Evolutionary conservation across 2,113 vertebrate genomes (phyloP).

Genomic region (Leuciscus idus): DNA sequence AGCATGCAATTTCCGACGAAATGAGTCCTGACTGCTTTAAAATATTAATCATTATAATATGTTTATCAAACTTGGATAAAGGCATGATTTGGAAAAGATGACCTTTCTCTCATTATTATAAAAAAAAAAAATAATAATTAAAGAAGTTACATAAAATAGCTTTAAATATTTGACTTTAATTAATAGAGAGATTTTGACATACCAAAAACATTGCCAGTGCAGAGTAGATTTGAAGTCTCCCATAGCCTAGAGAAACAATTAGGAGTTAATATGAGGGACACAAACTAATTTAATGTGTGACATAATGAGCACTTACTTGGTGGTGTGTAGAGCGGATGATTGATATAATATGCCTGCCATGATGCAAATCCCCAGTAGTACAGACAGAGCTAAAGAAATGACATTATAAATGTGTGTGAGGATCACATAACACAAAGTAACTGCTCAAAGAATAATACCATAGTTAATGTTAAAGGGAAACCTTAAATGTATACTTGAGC

Average conservation of each 20-base stretch:
- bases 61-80: background rate
- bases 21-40: background rate
- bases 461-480: background rate
- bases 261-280: background rate
- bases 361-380: conserved; percentile 81
- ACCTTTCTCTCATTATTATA: background rate
- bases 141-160: background rate
- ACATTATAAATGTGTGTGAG: background rate
- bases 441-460: background rate
- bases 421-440: background rate
- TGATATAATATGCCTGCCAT: conserved; percentile 83
- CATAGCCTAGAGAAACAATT: conserved; percentile 70
- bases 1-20: no score
- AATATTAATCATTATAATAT: background rate
- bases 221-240: conserved; percentile 77
- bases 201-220: conserved; percentile 78
- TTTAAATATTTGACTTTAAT: background rate
- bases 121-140: no score
- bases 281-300: background rate
- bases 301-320: conserved; percentile 73
- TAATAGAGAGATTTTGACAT: conserved; percentile 31
- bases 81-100: background rate
- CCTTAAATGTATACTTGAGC: background rate
- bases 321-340: conserved; percentile 81
- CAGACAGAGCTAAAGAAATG: conserved; percentile 75